Base-by-base conservation (phyloP, 2,113 vertebrate genomes). In the Salvelinus sp. region DNA sequence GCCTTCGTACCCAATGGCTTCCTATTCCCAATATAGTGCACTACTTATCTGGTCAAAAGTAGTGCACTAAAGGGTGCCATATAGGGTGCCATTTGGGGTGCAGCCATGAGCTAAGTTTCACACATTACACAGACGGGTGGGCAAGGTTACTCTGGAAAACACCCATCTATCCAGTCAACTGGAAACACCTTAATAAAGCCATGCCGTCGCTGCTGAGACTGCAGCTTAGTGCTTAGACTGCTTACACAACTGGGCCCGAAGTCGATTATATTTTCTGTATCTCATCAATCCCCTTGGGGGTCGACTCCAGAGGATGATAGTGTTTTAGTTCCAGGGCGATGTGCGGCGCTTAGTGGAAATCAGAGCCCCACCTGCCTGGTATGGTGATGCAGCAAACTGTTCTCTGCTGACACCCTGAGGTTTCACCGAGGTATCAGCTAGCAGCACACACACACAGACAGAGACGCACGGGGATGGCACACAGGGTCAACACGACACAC, bases 301-400 rank as follows among this genome's bases (percentile, higher is more conserved):
- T 57, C 3, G 54, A 14, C 54, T 57, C 38, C 38, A 20, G 54
- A 20, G 18, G 54, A 57, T 20, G 54, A 18, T 14, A 14, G 13
- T 22, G n/a, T 62, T 62, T 62, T 62, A 62, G 58, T 62, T 64
- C 27, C 50, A 48, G 82, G 82, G 78, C 69, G 78, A 83, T 91
- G 71, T 83, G 81, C 83, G 74, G 74, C 81, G 78, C 82, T 88
- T 79, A 0, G 76, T 85, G 88, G 89, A 89, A 89, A 88, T 88
- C 82, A 82, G 77, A 84, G 66, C 57, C 78, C 74, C 9, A 67
- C 75, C 88, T 77, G 48, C 72, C 57, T 63, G 20, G 27, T 69
- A 66, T 67, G 76, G 75, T 77, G 22, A 28, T 18, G 50, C 14
- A 18, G 50, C 14, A 54, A 18, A 54, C 50, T 18, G 12, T 54